Percentiles rank a stretch among this genome's conserved stretches.
These are phyloP conservation scores for Syritta pipiens DNA, from an alignment of 2,888 invertebrate genomes.

Conservation along the genomic window DNA sequence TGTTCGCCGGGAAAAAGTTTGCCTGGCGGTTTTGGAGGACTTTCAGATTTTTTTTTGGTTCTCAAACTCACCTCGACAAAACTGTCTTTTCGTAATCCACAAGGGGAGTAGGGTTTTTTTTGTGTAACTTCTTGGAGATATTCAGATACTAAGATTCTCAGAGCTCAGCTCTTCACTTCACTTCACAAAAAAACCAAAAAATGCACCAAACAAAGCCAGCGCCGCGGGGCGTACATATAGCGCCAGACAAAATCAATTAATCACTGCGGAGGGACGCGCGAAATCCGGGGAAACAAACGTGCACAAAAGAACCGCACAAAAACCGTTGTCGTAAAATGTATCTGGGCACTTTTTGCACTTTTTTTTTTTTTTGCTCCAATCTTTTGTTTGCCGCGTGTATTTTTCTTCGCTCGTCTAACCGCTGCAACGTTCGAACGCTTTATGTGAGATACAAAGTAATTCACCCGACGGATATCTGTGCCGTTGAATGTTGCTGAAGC, in stretches of 20 bases:
- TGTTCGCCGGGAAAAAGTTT: too few relatives aligned
- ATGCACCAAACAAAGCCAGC: conserved; percentile 11
- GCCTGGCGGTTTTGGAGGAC: too few relatives aligned
- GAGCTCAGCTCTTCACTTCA: background rate
- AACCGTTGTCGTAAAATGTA: too few relatives aligned
- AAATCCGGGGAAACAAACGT: background rate
- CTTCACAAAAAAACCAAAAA: conserved; percentile 16
- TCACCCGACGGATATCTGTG: conserved; percentile 18
- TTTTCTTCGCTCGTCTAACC: conserved; percentile 9
- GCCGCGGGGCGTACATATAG: background rate
- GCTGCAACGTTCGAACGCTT: conserved; percentile 47
- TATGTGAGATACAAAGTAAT: conserved; percentile 46
- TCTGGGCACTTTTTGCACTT: too few relatives aligned
- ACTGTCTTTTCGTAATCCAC: too few relatives aligned
- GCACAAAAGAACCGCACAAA: conserved; percentile 10
- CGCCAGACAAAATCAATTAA: conserved; percentile 32
- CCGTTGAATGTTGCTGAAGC: conserved; percentile 33
- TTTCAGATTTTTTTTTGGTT: too few relatives aligned
- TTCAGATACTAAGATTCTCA: too few relatives aligned
- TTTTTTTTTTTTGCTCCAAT: background rate
- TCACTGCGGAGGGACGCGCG: conserved; percentile 6
- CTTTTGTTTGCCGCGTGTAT: background rate
- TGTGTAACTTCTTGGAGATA: too few relatives aligned
- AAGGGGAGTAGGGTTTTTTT: too few relatives aligned
- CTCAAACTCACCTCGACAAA: too few relatives aligned